Evolutionary conservation across 2,888 invertebrate genomes (phyloP), one percentile per base, ranked within the genome.

Genomic region (Chalcosyrphus nemorum): DNA sequence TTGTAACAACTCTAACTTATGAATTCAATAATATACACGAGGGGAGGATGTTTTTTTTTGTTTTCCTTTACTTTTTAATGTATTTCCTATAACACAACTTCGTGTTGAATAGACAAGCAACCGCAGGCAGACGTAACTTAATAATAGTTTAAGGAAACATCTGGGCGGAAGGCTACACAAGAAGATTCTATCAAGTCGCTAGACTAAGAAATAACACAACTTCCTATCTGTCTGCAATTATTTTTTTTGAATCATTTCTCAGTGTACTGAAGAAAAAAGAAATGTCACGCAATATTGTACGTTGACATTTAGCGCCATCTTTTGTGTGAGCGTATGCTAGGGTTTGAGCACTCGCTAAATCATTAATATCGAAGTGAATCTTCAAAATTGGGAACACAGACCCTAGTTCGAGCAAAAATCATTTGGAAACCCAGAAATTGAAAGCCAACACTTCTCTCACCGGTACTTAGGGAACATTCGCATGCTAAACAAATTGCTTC

Each of bases 391-490:
- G n/a, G n/a, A n/a, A n/a, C n/a, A n/a, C n/a, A n/a, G n/a, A n/a
- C n/a, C n/a, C n/a, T n/a, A n/a, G n/a, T n/a, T n/a, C n/a, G n/a
- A n/a, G n/a, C n/a, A n/a, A n/a, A n/a, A n/a, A n/a, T n/a, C n/a
- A n/a, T n/a, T n/a, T n/a, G n/a, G n/a, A n/a, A n/a, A n/a, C 32
- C 56, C 9, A 45, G 38, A n/a, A 71, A 45, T 54, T n/a, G 27
- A 45, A 56, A 74, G 17, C 21, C 41, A 75, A 68, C 56, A 56
- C 45, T 61, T 61, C 43, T 47, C 27, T 29, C 35, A 76, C 63
- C 61, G 47, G 71, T 71, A 82, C 71, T 82, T 82, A 68, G 77
- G 32, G 47, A 77, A 41, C 72, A 82, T 82, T 82, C 72, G 77
- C 81, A 82, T 82, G 71, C 59, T 47, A 77, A n/a, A 66, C 71